A percentile compares a stretch with the other conserved stretches of the same genome.
phyloP scores from a whole-genome alignment of 2,113 vertebrate genomes.

The Periophthalmodon schlosseri region DNA sequence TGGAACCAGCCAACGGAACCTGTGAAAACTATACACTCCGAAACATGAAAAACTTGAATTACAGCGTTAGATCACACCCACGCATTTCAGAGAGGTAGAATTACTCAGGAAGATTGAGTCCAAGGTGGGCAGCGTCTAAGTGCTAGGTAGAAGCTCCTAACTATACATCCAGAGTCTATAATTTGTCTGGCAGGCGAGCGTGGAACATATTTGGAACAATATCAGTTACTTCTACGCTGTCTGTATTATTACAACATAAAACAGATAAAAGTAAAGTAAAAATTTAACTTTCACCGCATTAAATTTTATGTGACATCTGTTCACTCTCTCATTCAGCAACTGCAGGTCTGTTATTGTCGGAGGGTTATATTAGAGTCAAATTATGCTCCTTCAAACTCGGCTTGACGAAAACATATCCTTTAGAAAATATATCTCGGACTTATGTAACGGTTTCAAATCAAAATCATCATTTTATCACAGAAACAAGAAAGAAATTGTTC shows the following conservation, averaged over 20 bases:
- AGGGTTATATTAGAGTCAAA: conserved; percentile 27
- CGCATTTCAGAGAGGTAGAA: not conserved
- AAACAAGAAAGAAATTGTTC: too few relatives aligned
- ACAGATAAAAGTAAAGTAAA: not conserved
- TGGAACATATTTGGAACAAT: not conserved
- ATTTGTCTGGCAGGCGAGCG: not conserved
- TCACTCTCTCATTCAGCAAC: conserved; percentile 46
- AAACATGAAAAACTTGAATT: not conserved
- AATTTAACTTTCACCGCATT: conserved; percentile 18
- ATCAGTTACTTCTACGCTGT: not conserved
- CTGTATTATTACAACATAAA: not conserved
- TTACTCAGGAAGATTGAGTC: not conserved
- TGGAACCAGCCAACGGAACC: not conserved
- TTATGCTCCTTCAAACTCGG: conserved; percentile 18
- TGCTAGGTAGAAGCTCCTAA: not conserved
- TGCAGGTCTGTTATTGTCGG: conserved; percentile 51
- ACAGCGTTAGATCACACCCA: not conserved
- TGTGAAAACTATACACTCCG: not conserved
- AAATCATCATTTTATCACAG: too few relatives aligned
- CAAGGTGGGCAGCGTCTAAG: not conserved
- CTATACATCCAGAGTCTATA: not conserved
- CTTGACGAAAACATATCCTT: too few relatives aligned
- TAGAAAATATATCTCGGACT: too few relatives aligned
- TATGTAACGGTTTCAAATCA: too few relatives aligned
- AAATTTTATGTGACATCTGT: conserved; percentile 43